Percentiles rank a stretch among this genome's conserved stretches.
Evolutionary conservation across 2,888 invertebrate genomes (phyloP).

Genomic region (Drosophila mimetica): DNA sequence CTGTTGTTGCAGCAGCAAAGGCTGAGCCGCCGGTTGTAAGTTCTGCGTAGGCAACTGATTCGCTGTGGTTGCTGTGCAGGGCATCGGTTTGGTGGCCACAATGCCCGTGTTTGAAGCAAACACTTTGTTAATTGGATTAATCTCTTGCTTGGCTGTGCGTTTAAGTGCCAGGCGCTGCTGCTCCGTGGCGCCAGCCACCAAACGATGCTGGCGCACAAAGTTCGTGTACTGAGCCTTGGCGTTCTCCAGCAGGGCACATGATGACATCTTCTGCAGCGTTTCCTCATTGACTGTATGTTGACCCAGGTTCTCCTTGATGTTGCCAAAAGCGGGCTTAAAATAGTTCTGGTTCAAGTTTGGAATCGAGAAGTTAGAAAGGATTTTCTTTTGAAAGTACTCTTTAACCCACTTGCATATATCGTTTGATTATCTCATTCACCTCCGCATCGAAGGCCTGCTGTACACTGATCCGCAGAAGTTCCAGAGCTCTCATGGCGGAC

Average conservation of each 20-base stretch:
- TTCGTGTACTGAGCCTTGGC: conserved; percentile 83
- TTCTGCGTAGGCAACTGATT: conserved; percentile 19
- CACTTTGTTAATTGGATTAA: conserved; percentile 44
- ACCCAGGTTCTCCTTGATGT: conserved; percentile 87
- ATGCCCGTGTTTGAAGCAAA: conserved; percentile 30
- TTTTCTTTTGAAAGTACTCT: too few species aligned
- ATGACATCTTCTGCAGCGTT: conserved; percentile 84
- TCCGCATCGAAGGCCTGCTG: conserved; percentile 87
- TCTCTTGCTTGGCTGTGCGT: conserved; percentile 73
- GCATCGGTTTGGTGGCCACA: conserved; percentile 56
- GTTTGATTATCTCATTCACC: conserved; percentile 86
- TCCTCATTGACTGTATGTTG: conserved; percentile 86
- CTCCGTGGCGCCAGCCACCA: conserved; percentile 29
- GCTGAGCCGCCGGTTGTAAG: conserved; percentile 5
- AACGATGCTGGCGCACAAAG: conserved; percentile 72
- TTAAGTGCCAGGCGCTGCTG: conserved; percentile 69
- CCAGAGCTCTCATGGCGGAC: conserved; percentile 85
- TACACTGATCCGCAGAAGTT: conserved; percentile 87
- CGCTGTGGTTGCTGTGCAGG: conserved; percentile 31
- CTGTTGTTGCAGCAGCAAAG: conserved; percentile 29
- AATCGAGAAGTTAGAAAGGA: not conserved
- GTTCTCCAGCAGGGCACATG: conserved; percentile 83
- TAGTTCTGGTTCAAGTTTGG: conserved; percentile 85
- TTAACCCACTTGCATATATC: conserved; percentile 86
- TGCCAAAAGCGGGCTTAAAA: conserved; percentile 87